Percentiles rank a stretch among this genome's conserved stretches.
phyloP scores from a whole-genome alignment of 2,113 vertebrate species.

The Cheilinus undulatus region DNA sequence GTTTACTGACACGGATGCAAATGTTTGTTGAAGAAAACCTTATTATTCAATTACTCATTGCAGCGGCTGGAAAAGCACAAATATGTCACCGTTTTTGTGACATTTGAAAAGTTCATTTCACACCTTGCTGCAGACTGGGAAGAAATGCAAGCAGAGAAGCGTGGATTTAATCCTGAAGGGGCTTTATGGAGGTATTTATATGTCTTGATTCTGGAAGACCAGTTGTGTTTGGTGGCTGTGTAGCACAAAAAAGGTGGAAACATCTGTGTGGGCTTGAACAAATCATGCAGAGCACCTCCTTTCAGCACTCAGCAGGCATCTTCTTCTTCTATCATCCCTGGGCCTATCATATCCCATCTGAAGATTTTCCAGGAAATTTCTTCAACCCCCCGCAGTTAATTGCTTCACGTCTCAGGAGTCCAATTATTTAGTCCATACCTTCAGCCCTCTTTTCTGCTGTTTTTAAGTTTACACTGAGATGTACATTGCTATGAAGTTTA shows the following conservation, averaged over 20 bases:
- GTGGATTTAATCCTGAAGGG: slow-evolving; percentile 6
- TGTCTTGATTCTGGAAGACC: not conserved
- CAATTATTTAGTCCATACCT: slow-evolving; percentile 62
- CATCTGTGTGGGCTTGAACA: slow-evolving; percentile 31
- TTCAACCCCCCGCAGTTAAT: slow-evolving; percentile 30
- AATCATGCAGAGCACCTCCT: slow-evolving; percentile 38
- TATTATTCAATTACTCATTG: slow-evolving; percentile 15
- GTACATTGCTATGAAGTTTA: slow-evolving; percentile 29
- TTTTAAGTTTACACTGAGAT: slow-evolving; percentile 48
- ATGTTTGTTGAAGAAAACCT: not conserved
- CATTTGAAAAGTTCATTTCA: slow-evolving; percentile 34
- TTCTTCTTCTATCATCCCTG: slow-evolving; percentile 45
- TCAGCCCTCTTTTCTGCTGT: slow-evolving; percentile 35
- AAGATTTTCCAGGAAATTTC: slow-evolving; percentile 53
- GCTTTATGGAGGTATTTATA: not conserved
- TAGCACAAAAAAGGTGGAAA: slow-evolving; percentile 25
- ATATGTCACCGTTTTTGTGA: slow-evolving; percentile 19
- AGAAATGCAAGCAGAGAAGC: not conserved
- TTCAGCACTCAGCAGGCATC: slow-evolving; percentile 32
- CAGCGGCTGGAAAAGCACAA: slow-evolving; percentile 8
- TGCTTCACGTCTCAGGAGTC: slow-evolving; percentile 47
- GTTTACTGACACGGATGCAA: slow-evolving; percentile 2
- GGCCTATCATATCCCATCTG: slow-evolving; percentile 41
- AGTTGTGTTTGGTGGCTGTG: slow-evolving; percentile 10
- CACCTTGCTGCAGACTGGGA: not conserved